Base-by-base conservation (phyloP, 2,797 vertebrate genomes). In the Eulemur albifrons region DNA sequence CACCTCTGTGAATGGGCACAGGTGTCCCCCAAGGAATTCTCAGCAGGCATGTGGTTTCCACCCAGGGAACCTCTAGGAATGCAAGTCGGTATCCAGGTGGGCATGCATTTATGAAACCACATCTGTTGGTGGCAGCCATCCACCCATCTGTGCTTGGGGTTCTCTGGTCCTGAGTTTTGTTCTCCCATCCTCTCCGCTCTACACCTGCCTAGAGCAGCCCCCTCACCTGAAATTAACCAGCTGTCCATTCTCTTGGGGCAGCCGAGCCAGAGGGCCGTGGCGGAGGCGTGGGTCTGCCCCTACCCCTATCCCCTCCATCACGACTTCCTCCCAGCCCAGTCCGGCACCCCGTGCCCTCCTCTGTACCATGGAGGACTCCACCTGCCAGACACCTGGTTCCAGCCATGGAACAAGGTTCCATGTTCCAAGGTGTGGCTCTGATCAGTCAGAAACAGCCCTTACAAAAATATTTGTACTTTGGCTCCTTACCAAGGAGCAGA, bases 1-100 rank as follows among this genome's bases (percentile, higher is more conserved):
- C n/a, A 43, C 25, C 17, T 92, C 21, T 15, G 43, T 40, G 88
- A 88, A 48, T 52, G 43, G 95, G 90, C 83, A 50, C 70, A 52
- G 27, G 45, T 45, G 3, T 32, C 52, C 35, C 7, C 40, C 27
- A 84, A 10, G 52, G 72, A 50, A 54, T 95, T 52, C 8, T 83
- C 61, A 25, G 38, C 0, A 18, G 75, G 54, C 77, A 11, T 0
- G 1, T 54, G 70, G 63, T 35, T 80, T 52, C 54, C 13, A 25
- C 18, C 67, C 13, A 7, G 18, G 69, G 43, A 90, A 43, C 27
- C 79, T 72, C 50, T 25, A 12, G 32, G 32, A 87, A 80, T 2
- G 15, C 17, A 30, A 15, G 23, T 57, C 1, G 17, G 14, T 12
- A 40, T 30, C 82, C 63, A 45, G 21, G n/a, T 25, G 70, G 88